Evolutionary conservation across 1,140 invertebrate species (phyloP), one percentile per base, ranked within the genome.

Genomic region (Holcopasites calliopsidis): DNA sequence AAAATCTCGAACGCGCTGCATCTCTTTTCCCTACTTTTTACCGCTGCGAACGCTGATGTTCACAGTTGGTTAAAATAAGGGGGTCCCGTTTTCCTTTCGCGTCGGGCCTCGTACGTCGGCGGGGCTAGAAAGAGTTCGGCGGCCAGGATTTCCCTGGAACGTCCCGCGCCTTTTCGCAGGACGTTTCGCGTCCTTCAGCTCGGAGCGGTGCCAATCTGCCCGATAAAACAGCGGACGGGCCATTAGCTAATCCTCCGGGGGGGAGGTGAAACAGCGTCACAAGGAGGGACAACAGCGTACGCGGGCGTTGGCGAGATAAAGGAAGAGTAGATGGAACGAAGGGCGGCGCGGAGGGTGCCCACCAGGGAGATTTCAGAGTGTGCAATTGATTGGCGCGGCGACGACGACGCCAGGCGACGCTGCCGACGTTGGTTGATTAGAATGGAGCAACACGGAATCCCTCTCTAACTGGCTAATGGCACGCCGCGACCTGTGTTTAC

Each of bases 361-460:
- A 73, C 75, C 72, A 82, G 87, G 72, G 87, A 85, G 83, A 89
- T 88, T 88, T 87, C 86, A 81, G 86, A 82, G 86, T 78, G 85
- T 86, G 86, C 87, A 88, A 90, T 91, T 90, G 90, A 90, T 90
- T 91, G 89, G 87, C 87, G 86, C 83, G 83, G 77, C 84, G 78
- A 76, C 82, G 82, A 78, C 76, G 84, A 75, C 80, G 61, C 69
- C 76, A 55, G 33, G 72, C 73, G 71, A 75, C 73, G 82, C 76
- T 78, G 79, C 62, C 77, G 84, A 79, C 85, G 85, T 85, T 77
- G 87, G 84, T 91, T 90, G 90, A 91, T 91, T 91, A 91, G 89
- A 91, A 91, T 90, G 87, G 86, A 86, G 86, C 87, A 91, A 91
- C 90, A 91, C 85, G 90, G 77, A 91, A 90, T 91, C 86, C 89